Base-by-base conservation (phyloP, 2,888 invertebrate genomes). In the Syrista parreyssii region DNA sequence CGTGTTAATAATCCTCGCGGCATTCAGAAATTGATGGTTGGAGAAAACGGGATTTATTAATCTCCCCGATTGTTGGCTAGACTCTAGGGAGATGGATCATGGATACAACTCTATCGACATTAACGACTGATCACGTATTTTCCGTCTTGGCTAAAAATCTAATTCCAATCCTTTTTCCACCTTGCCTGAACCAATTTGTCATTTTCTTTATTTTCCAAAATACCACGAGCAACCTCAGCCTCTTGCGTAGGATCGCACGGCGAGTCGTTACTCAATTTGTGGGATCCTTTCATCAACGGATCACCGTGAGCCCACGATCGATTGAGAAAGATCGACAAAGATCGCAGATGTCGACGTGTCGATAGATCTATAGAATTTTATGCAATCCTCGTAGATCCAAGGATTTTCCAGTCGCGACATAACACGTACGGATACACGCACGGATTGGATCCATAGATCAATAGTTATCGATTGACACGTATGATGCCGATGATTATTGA, bases 341-440 rank as follows among this genome's bases (percentile, higher is more conserved):
- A 84, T 84, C 82, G 84, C 32, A 83, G 82, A 81, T 79, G 84
- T 84, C 85, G 84, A 85, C 83, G 83, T 83, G 85, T 85, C 83
- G 86, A 88, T 88, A 85, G 88, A 86, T 88, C 87, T 87, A 86
- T 87, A 86, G 84, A 88, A 88, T 85, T 88, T 88, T 88, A 82
- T 86, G 88, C 86, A 88, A 88, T 82, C 71, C 79, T 23, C 55
- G 23, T 9, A 23, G 23, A 23, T 55, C 84, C 79, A 82, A 86
- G 81, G 82, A 86, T 86, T 86, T 85, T 86, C 85, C 82, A 86
- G 79, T 81, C 77, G 76, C 82, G 75, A 72, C 68, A 33, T 76
- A 34, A 23, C 55, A 55, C 55, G 55, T 55, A 55, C 23, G 23
- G 23, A 55, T 55, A 9, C 55, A 55, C 1, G 23, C 55, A 55